Base-by-base conservation (phyloP, 2,797 vertebrate genomes). In the Brachyalestes nurse region DNA sequence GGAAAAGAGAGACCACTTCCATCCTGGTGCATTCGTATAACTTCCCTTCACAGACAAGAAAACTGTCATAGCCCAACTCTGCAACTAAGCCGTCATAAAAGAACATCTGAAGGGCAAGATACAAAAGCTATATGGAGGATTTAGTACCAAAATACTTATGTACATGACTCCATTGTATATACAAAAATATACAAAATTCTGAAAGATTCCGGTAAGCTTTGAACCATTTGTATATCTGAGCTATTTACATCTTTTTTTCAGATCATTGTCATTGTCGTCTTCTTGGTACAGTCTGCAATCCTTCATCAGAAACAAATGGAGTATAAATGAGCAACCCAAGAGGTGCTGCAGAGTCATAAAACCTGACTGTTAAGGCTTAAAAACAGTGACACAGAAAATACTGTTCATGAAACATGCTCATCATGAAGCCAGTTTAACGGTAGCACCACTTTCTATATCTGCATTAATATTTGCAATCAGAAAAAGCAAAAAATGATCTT, bases 61-160 rank as follows among this genome's bases (percentile, higher is more conserved):
- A 62, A 25, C 57, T 64, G 34, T 34, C 34, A 34, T 34, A 34
- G 34, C 34, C 2, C 34, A 42, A 69, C 57, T 76, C 38, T 5
- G 21, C 28, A 45, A 61, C 55, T 45, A 40, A 6, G 42, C 16
- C 70, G 6, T 21, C 28, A 53, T 53, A 55, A 64, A 62, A 49
- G n/a, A 10, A 38, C 51, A 10, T 57, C 19, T n/a, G 19, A 57
- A 57, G 17, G 57, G 62, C 58, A 38, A 47, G 13, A 49, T 60
- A 60, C 60, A 66, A 67, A 81, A 55, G 51, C 66, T 77, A 40
- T 38, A 57, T 17, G 17, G 58, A 72, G n/a, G 17, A 57, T n/a
- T 75, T 80, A 72, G 65, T 84, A 82, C 58, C 83, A 82, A 84
- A 86, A 86, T 84, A 86, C 62, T 57, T 69, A 71, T 81, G 45